phyloP scores from a whole-genome alignment of 2,797 vertebrate species.

The Selene dorsalis region DNA sequence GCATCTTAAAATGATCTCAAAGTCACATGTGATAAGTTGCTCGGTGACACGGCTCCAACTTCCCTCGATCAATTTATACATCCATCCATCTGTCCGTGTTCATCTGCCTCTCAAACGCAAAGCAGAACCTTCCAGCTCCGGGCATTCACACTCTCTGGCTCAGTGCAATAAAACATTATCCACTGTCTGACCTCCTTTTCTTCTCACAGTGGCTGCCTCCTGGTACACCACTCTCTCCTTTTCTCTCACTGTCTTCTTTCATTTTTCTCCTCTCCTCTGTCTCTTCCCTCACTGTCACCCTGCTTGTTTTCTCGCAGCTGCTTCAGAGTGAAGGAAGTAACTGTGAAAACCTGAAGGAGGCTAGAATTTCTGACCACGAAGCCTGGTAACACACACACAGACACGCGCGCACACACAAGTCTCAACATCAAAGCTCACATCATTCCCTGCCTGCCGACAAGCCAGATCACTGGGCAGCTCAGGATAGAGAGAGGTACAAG shows the following conservation, averaged over 20 bases:
- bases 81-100: slow-evolving; percentile 20
- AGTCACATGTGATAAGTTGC: not conserved
- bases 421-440: slow-evolving; percentile 65
- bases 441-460: slow-evolving; percentile 55
- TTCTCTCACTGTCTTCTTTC: slow-evolving; percentile 24
- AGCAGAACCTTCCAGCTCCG: slow-evolving; percentile 37
- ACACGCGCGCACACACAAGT: slow-evolving; percentile 24
- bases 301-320: slow-evolving; percentile 46
- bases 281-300: slow-evolving; percentile 44
- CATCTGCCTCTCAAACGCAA: slow-evolving; percentile 29
- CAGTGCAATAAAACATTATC: slow-evolving; percentile 57
- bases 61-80: slow-evolving; percentile 11
- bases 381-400: slow-evolving; percentile 38
- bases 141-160: slow-evolving; percentile 47
- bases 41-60: not conserved
- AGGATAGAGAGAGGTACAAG: slow-evolving; percentile 23
- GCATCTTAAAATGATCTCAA: not conserved
- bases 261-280: slow-evolving; percentile 15
- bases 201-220: slow-evolving; percentile 45
- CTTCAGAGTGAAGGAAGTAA: slow-evolving; percentile 52
- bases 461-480: slow-evolving; percentile 49
- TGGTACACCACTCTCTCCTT: slow-evolving; percentile 21
- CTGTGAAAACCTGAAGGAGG: slow-evolving; percentile 62
- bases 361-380: slow-evolving; percentile 50
- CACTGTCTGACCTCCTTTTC: slow-evolving; percentile 70